A percentile compares a stretch with the other conserved stretches of the same genome.
Conservation (phyloP, 2,888 invertebrate species). For the Auanema sp. region DNA sequence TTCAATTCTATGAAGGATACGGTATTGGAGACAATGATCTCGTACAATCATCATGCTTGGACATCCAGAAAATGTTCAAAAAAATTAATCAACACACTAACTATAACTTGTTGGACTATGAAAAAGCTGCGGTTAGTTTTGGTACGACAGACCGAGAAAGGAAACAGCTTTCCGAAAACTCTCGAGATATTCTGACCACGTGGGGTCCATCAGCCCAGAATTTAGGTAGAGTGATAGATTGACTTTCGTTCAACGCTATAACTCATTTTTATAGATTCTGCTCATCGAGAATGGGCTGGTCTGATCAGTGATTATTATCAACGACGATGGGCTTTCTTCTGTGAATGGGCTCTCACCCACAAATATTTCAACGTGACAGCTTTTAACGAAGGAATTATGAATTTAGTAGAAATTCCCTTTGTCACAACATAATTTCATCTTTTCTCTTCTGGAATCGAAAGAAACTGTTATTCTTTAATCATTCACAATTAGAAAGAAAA, state of each 20-base stretch:
- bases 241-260: too few relatives aligned
- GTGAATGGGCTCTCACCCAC: constrained; percentile 34
- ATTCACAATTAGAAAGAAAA: too few relatives aligned
- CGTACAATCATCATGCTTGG: constrained; percentile 21
- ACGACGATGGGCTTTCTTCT: constrained; percentile 41
- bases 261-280: constrained; percentile 26
- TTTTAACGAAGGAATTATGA: constrained; percentile 23
- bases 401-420: constrained; percentile 29
- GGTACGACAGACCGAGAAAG: constrained; percentile 19
- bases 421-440: background rate
- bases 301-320: constrained; percentile 37
- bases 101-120: constrained; percentile 22
- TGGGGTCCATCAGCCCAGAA: constrained; percentile 26
- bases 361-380: constrained; percentile 28
- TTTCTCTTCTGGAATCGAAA: too few relatives aligned
- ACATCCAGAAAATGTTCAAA: constrained; percentile 23
- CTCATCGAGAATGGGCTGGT: constrained; percentile 37
- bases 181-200: constrained; percentile 23
- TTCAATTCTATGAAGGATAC: constrained; percentile 29
- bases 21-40: constrained; percentile 26
- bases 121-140: constrained; percentile 16
- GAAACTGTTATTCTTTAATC: too few relatives aligned
- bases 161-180: constrained; percentile 18
- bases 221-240: constrained; percentile 10
- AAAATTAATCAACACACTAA: constrained; percentile 24